phyloP scores from a whole-genome alignment of 2,113 vertebrate genomes.

The human (Homo sapiens) region GRCh38 chr2:78365001-78365500 shows the following conservation, averaged over 20 bases:
- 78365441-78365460: neutral
- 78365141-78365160: no score
- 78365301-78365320: neutral
- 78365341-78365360: neutral
- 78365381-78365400: neutral
- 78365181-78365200: neutral
- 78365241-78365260: neutral
- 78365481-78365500: neutral
- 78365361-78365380: neutral
- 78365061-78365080: neutral
- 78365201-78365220: neutral
- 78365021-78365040: neutral
- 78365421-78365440: neutral
- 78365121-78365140: neutral
- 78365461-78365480: neutral
- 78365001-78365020: neutral
- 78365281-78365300: neutral
- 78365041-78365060: neutral
- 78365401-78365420: neutral
- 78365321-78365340: no score
- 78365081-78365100: neutral
- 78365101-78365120: neutral
- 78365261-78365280: neutral
- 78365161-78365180: neutral
- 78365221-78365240: neutral